Evolutionary conservation across 2,888 invertebrate species (phyloP), one percentile per base, ranked within the genome.

Genomic region (Caenorhabditis sp.): DNA sequence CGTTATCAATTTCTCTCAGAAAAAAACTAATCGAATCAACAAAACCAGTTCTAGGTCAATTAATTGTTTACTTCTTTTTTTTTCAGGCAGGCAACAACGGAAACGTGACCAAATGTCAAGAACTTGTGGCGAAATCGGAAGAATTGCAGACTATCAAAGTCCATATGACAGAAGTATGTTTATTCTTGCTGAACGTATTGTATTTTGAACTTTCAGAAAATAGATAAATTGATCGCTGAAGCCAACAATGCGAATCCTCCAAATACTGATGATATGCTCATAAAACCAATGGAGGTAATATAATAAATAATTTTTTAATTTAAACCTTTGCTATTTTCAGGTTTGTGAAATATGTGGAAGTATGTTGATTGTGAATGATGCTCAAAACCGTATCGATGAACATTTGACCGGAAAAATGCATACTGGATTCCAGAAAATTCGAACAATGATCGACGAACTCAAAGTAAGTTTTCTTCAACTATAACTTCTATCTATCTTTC

Each of bases 381-480:
- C 97, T 1, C 97, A 96, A 87, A 95, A 96, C 87, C 91, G 99
- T 71, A 94, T 97, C 68, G 97, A 97, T 86, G 97, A 99, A 88
- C 97, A 99, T 90, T 90, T 97, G 66, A 95, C 94, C 91, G 99
- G 97, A 36, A 99, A 99, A 90, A 97, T 97, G 89, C 99, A 99
- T 90, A 93, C 96, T 77, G 97, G 97, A 88, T 95, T 91, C 90
- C 70, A 69, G 43, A 70, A 69, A 74, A 79, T 79, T 27, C 73
- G 70, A 21, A 69, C 50, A 36, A 73, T 71, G 64, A 79, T 79
- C 57, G 71, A 76, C 24, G 64, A 71, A 27, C 50, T 75, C 21
- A 72, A 75, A 68, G 79, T 77, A 27, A 64, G 70, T 17, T 23
- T 49, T 37, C 49, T 26, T 14, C 1, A 36, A 58, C 8, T 36